phyloP scores from a whole-genome alignment of 1,140 invertebrate species.

The Lepidurus apus region DNA sequence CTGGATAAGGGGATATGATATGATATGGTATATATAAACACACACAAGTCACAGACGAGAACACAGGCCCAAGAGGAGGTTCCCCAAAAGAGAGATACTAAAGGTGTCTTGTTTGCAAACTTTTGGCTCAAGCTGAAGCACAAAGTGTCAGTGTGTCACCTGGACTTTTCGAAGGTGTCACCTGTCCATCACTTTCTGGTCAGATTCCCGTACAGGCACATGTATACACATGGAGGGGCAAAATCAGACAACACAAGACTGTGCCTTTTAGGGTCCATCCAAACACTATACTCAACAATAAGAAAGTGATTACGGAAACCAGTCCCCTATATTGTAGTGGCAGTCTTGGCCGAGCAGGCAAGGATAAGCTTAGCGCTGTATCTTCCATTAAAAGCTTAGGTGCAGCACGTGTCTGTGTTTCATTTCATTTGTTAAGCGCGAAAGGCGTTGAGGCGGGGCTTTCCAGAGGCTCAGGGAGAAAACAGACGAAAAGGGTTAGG shows the following conservation, averaged over 20 bases:
- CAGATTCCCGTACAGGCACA: background rate
- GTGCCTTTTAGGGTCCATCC: background rate
- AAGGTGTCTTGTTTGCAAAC: slow-evolving; percentile 21
- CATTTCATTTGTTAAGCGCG: background rate
- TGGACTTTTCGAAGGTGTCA: background rate
- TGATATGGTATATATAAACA: background rate
- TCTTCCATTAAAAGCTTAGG: background rate
- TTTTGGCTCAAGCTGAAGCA: background rate
- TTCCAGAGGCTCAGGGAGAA: background rate
- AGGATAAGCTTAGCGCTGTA: background rate
- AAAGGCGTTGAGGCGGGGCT: background rate
- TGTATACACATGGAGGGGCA: too few species aligned
- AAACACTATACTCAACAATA: background rate
- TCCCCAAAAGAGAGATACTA: background rate
- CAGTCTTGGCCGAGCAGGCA: too few species aligned
- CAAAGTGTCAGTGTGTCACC: background rate
- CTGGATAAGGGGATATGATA: slow-evolving; percentile 15
- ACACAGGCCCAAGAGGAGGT: background rate
- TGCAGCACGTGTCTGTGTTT: slow-evolving; percentile 1
- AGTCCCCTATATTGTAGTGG: background rate
- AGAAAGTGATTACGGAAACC: background rate
- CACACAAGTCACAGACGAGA: too few species aligned
- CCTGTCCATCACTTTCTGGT: background rate
- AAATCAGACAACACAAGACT: background rate
- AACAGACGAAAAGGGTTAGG: background rate